Conservation (phyloP, 2,888 invertebrate genomes). For the Macroteleia sp. region DNA sequence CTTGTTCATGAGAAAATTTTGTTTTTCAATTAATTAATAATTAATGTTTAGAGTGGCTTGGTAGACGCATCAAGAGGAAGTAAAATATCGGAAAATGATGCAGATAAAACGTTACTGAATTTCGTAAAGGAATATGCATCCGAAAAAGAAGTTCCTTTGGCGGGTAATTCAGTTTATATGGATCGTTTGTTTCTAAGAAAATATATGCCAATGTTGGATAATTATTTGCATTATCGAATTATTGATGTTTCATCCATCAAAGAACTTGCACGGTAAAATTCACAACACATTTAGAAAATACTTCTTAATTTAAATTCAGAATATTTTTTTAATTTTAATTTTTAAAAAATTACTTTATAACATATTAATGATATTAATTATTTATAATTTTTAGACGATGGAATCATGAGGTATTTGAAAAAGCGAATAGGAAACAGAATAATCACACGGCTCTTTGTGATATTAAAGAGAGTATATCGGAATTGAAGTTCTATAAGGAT, state of each 20-base stretch:
- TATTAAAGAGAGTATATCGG: conserved; percentile 93
- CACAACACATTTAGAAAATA: no score
- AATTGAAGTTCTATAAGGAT: conserved; percentile 86
- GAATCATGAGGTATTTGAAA: conserved; percentile 87
- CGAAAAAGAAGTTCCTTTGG: conserved; percentile 87
- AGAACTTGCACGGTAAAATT: conserved; percentile 87
- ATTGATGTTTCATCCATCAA: conserved; percentile 97
- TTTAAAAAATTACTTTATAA: no score
- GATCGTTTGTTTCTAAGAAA: conserved; percentile 92
- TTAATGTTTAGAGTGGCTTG: conserved; percentile 89
- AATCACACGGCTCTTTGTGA: conserved; percentile 92
- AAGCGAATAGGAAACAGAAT: conserved; percentile 87
- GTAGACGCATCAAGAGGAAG: conserved; percentile 90
- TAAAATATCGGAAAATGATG: conserved; percentile 86
- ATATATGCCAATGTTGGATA: conserved; percentile 91
- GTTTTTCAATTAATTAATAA: no score
- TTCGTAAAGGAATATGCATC: conserved; percentile 87
- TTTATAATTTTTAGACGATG: conserved; percentile 86
- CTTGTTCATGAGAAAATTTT: no score
- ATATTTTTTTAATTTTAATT: no score
- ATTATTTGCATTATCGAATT: conserved; percentile 95
- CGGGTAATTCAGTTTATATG: conserved; percentile 94
- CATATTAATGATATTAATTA: conserved; percentile 1
- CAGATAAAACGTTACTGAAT: conserved; percentile 89
- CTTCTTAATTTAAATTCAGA: no score